A percentile compares a stretch with the other conserved stretches of the same genome.
These are phyloP conservation scores for Chymomyza caudatula DNA, from an alignment of 2,888 invertebrate genomes.

Conservation along the genomic window DNA sequence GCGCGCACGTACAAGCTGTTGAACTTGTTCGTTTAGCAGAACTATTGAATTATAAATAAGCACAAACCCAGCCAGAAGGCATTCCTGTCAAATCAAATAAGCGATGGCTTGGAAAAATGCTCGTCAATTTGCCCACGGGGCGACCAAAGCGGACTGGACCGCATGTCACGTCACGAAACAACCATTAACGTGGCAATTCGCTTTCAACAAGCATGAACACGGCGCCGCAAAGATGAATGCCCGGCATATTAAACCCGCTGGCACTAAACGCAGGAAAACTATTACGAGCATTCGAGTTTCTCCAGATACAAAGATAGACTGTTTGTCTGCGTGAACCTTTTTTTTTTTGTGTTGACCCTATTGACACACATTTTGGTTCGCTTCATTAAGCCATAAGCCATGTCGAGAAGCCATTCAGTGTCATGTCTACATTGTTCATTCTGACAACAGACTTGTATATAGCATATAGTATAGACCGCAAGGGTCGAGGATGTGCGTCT, in stretches of 20 bases:
- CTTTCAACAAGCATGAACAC: not conserved
- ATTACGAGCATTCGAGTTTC: slow-evolving; percentile 39
- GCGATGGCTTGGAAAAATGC: slow-evolving; percentile 54
- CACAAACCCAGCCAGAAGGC: not conserved
- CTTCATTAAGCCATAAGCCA: slow-evolving; percentile 63
- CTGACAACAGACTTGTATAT: not conserved
- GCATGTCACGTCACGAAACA: slow-evolving; percentile 23
- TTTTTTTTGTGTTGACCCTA: slow-evolving; percentile 34
- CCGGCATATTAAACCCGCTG: slow-evolving; percentile 1
- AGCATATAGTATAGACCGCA: slow-evolving; percentile 12
- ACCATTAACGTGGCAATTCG: slow-evolving; percentile 22
- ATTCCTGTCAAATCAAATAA: slow-evolving; percentile 30
- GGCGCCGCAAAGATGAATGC: slow-evolving; percentile 8
- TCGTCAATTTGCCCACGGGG: slow-evolving; percentile 33
- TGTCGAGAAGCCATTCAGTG: slow-evolving; percentile 29
- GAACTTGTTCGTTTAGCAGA: slow-evolving; percentile 1
- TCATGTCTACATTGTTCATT: slow-evolving; percentile 38
- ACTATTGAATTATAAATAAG: slow-evolving; percentile 25
- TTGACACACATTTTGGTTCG: slow-evolving; percentile 51
- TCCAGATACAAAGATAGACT: not conserved
- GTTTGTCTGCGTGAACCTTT: slow-evolving; percentile 16
- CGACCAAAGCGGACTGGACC: slow-evolving; percentile 3
- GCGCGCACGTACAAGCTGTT: slow-evolving; percentile 16
- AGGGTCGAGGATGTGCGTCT: slow-evolving; percentile 11
- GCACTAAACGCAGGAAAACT: slow-evolving; percentile 38